Conservation (phyloP, 2,797 vertebrate genomes). For the Coranthus polyacanthus region DNA sequence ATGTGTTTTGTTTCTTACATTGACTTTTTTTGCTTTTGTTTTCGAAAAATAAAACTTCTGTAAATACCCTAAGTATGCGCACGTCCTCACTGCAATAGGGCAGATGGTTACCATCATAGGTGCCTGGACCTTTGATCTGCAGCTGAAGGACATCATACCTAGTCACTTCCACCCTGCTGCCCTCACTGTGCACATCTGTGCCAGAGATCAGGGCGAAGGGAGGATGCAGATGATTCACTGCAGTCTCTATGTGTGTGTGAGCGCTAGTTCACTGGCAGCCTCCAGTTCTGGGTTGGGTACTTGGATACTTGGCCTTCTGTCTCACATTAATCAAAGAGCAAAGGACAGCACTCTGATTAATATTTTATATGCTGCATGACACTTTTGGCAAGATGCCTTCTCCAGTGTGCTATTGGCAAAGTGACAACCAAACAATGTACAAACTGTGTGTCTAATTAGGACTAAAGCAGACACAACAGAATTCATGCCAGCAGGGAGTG, state of each 20-base stretch:
- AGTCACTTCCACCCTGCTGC: slow-evolving; percentile 14
- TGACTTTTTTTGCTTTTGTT: too few relatives aligned
- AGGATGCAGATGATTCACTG: slow-evolving; percentile 48
- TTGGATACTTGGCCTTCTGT: slow-evolving; percentile 58
- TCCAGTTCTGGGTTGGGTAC: slow-evolving; percentile 31
- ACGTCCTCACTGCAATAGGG: slow-evolving; percentile 8
- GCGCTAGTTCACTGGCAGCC: slow-evolving; percentile 6
- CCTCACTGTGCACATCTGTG: slow-evolving; percentile 19
- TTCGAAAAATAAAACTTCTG: too few relatives aligned
- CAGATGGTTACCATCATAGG: slow-evolving; percentile 42
- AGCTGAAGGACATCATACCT: slow-evolving; percentile 46
- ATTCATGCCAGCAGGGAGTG: slow-evolving; percentile 49
- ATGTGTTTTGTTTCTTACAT: too few relatives aligned
- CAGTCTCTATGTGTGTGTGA: background rate
- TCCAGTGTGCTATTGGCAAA: slow-evolving; percentile 48
- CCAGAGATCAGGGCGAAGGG: slow-evolving; percentile 13
- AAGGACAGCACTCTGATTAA: slow-evolving; percentile 65
- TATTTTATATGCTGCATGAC: slow-evolving; percentile 71
- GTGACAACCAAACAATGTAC: slow-evolving; percentile 62
- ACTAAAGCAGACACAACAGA: slow-evolving; percentile 64
- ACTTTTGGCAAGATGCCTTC: slow-evolving; percentile 57
- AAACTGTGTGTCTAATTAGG: slow-evolving; percentile 65
- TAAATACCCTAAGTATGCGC: too few relatives aligned
- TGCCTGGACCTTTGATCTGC: slow-evolving; percentile 31
- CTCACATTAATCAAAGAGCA: slow-evolving; percentile 66